phyloP scores from a whole-genome alignment of 2,113 vertebrate genomes.

The Axis porcinus region DNA sequence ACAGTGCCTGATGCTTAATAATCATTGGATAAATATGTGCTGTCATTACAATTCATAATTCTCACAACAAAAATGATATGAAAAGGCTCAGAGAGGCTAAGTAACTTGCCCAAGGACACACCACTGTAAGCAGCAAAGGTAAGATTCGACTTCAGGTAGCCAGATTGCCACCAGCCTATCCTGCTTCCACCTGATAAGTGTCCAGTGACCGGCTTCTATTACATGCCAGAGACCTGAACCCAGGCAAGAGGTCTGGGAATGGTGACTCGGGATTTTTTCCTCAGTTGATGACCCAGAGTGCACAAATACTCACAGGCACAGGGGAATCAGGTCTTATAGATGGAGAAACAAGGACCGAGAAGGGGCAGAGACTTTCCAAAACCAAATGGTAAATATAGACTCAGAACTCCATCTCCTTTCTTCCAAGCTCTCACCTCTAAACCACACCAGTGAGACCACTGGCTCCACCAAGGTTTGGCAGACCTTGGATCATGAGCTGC shows the following conservation, averaged over 20 bases:
- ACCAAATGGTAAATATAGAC: background rate
- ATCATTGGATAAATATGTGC: background rate
- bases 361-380: background rate
- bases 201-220: background rate
- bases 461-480: no score
- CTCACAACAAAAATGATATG: background rate
- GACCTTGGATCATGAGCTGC: background rate
- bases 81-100: background rate
- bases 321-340: background rate
- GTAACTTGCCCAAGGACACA: slow-evolving; percentile 6
- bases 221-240: background rate
- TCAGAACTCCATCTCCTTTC: background rate
- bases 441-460: background rate
- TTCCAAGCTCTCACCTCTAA: background rate
- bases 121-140: background rate
- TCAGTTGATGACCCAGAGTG: fast-evolving
- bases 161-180: background rate
- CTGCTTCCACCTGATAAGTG: background rate
- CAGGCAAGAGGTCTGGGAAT: background rate
- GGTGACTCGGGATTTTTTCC: background rate
- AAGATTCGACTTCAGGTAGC: background rate
- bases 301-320: background rate
- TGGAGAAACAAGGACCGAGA: background rate
- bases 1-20: background rate
- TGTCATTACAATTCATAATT: background rate